phyloP scores from a whole-genome alignment of 2,113 vertebrate genomes.

The Bujurquina vittata region DNA sequence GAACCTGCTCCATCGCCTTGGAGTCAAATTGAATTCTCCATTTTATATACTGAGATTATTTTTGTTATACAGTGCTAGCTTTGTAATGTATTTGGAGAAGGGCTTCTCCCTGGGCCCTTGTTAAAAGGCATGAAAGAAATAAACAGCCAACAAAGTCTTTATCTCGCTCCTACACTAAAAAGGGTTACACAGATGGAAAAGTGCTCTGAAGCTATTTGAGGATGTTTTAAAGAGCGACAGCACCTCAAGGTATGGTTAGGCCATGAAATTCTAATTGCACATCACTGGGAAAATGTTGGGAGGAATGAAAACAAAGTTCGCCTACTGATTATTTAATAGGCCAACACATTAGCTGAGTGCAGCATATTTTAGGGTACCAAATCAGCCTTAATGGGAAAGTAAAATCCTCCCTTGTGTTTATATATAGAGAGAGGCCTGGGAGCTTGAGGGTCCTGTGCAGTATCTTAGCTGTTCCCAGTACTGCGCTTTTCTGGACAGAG shows the following conservation, averaged over 20 bases:
- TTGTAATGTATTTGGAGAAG: constrained; percentile 51
- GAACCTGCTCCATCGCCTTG: constrained; percentile 25
- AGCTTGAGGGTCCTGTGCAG: too few relatives aligned
- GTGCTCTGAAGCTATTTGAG: constrained; percentile 68
- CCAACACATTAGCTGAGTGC: constrained; percentile 44
- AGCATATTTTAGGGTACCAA: constrained; percentile 49
- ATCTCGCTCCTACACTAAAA: constrained; percentile 60
- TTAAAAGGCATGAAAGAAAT: constrained; percentile 68
- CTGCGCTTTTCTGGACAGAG: too few relatives aligned
- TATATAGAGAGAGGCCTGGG: too few relatives aligned
- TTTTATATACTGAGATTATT: constrained; percentile 54
- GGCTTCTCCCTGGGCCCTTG: constrained; percentile 51
- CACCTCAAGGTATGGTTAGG: constrained; percentile 66
- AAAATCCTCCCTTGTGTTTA: constrained; percentile 5
- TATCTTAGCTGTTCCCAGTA: too few relatives aligned
- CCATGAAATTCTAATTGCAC: constrained; percentile 59
- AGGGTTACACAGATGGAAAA: constrained; percentile 46
- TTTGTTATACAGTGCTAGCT: constrained; percentile 39
- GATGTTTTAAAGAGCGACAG: constrained; percentile 65
- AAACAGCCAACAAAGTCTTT: constrained; percentile 59
- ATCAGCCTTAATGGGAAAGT: constrained; percentile 23
- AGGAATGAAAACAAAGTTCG: constrained; percentile 57
- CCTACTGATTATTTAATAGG: constrained; percentile 63
- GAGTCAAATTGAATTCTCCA: constrained; percentile 63
- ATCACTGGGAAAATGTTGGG: constrained; percentile 43